These are phyloP conservation scores for Phoeniculus purpureus DNA, from an alignment of 2,797 vertebrate species.

Conservation along the genomic window DNA sequence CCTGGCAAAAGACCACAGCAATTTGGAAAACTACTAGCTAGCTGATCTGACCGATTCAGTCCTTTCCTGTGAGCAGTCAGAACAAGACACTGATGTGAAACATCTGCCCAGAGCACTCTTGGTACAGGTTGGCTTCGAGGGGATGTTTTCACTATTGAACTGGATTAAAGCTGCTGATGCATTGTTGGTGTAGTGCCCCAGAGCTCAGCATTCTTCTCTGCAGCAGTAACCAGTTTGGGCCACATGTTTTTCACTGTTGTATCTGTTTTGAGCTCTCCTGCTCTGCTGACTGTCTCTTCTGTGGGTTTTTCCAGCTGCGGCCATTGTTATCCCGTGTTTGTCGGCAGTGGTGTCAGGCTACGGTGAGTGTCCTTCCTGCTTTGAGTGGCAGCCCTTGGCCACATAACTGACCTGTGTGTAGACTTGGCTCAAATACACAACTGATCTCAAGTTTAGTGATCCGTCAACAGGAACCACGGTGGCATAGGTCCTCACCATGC, in stretches of 20 bases:
- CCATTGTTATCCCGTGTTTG: conserved; percentile 92
- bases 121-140: neutral
- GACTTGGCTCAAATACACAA: neutral
- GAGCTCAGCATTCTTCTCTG: neutral
- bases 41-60: neutral
- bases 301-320: conserved; percentile 85
- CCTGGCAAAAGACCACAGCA: neutral
- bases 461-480: neutral
- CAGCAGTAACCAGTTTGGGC: neutral
- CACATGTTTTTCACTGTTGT: neutral
- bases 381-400: neutral
- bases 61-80: neutral
- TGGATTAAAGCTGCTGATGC: neutral
- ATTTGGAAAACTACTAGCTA: neutral
- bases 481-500: neutral
- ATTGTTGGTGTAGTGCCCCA: neutral
- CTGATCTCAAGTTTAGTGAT: neutral
- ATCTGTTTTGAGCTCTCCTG: neutral
- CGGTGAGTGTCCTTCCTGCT: conserved; percentile 78
- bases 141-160: neutral
- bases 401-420: neutral
- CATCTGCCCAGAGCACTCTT: neutral
- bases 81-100: neutral
- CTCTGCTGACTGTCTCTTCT: neutral
- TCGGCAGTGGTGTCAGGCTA: conserved; percentile 91